phyloP scores from a whole-genome alignment of 2,797 vertebrate genomes.

The Tenualosa thibaudeaui region DNA sequence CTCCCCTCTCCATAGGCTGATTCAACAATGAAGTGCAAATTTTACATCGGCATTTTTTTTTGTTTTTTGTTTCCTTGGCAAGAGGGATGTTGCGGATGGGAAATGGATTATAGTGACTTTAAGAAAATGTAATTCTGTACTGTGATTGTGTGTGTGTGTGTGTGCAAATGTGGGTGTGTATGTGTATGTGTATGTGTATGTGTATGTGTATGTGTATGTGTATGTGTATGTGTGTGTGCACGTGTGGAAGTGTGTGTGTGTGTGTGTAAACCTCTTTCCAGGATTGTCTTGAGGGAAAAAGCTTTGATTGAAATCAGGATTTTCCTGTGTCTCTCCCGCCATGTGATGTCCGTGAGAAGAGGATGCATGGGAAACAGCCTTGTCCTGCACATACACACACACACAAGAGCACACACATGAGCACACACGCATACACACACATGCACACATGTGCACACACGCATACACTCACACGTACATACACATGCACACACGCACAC shows the following conservation, averaged over 20 bases:
- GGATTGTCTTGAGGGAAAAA: constrained; percentile 6
- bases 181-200: not conserved
- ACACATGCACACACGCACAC: not conserved
- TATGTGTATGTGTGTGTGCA: constrained; percentile 4
- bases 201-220: not conserved
- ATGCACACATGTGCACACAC: not conserved
- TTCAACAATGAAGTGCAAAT: no score
- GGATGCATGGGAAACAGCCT: constrained; percentile 26
- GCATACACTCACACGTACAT: no score
- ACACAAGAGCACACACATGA: not conserved
- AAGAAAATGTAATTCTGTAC: no score
- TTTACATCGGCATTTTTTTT: not conserved
- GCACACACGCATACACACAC: not conserved
- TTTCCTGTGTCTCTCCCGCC: not conserved
- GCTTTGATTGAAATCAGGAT: not conserved
- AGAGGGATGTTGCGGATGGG: no score
- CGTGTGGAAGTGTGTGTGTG: constrained; percentile 12
- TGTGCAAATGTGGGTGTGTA: no score
- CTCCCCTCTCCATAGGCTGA: no score
- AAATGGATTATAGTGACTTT: no score
- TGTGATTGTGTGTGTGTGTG: no score
- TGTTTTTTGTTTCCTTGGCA: not conserved
- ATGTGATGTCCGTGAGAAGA: not conserved
- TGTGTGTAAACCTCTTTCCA: not conserved
- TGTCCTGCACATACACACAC: not conserved